Base-by-base conservation (phyloP, 2,797 vertebrate species). In the Avahi laniger region DNA sequence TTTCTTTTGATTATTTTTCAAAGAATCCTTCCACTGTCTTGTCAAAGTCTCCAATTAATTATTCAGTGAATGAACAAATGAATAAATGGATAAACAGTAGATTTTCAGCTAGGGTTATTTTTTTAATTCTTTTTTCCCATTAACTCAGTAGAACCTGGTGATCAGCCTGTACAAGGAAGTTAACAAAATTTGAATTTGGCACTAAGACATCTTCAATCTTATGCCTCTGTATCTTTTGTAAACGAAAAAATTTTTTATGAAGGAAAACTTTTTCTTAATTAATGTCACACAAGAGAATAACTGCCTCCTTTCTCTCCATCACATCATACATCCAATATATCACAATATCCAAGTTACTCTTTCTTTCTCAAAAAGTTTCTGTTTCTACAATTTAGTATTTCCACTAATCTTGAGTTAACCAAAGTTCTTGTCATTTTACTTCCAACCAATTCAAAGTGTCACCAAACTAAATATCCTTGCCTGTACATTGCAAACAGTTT, bases 1-100 rank as follows among this genome's bases (percentile, higher is more conserved):
- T 63, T 80, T 69, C 3, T 65, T 50, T 85, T 79, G 11, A 78
- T 85, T 86, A 28, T 50, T 93, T 94, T 63, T 69, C 8, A 85
- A 28, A 78, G n/a, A 78, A 59, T 48, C 26, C 2, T 81, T 61
- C 33, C 30, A 12, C 17, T 76, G 4, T 26, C 41, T 92, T 92
- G 78, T 48, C 33, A 30, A 59, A 69, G n/a, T 52, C 15, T 81
- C 72, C 11, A 90, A 63, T 24, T 73, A 94, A 35, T 41, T 69
- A 50, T 41, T 70, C 12, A 69, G 0, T 52, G 24, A 78, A 61
- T 83, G 5, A 69, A 70, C 72, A 38, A 28, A 54, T 14, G 5
- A 69, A 70, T 76, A 38, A 28, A 54, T 14, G 65, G 43, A 54
- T 3, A 0, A 86, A 54, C n/a, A 46, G 1, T 9, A 75, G 3